Evolutionary conservation across 2,797 vertebrate genomes (phyloP), one percentile per base, ranked within the genome.

Genomic region (Hydrophis major): DNA sequence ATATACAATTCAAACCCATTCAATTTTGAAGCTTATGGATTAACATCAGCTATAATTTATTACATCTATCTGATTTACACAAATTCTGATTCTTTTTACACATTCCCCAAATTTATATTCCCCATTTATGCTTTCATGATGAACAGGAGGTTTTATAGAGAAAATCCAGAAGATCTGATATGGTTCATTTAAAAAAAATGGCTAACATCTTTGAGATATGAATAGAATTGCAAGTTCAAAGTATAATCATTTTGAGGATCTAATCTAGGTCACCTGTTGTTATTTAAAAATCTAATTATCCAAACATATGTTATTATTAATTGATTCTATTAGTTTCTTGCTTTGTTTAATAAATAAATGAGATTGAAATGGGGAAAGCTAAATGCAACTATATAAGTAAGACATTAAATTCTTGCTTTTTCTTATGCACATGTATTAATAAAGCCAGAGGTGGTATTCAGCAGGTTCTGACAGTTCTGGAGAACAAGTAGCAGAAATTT

Each of bases 401-500:
- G 55, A 11, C 92, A 11, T 92, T 93, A 69, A 92, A 94, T 94
- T 1, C 74, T 66, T 92, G 83, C 1, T 22, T 55, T 66, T 60
- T 92, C 94, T 69, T 90, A 91, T 88, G n/a, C 27, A 93, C 4
- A 0, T 32, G 27, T 11, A 22, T 93, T 37, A 95, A 94, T 93
- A 28, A 25, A n/a, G 27, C 57, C 89, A 53, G 50, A 53, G 50
- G 50, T 50, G 50, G 50, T 50, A 50, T 50, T 50, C 50, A 50
- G 50, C 50, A 50, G 7, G 50, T 50, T 50, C 50, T 50, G 50
- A 8, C 7, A 50, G 50, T 53, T 53, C 50, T 53, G 50, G 50
- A 53, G 50, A 53, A 53, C 50, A 1, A 0, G 8, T 53, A 53
- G 50, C 50, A 53, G 50, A 53, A 53, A 53, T 53, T 53, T 53